Base-by-base conservation (phyloP, 2,888 invertebrate species). In the Cinara cedri region DNA sequence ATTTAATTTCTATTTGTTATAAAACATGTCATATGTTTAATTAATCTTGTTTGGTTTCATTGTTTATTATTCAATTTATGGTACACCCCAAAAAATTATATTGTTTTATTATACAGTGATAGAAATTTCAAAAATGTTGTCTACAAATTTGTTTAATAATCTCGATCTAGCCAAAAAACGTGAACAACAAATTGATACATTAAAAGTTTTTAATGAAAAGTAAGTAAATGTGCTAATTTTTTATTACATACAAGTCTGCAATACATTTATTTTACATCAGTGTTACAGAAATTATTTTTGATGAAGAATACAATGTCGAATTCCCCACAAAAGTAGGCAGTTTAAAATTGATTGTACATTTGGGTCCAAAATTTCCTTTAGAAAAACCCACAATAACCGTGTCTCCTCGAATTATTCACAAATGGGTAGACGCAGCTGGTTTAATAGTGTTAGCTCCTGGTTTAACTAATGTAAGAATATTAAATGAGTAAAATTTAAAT, bases 151-250 rank as follows among this genome's bases (percentile, higher is more conserved):
- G 10, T 78, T 62, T 46, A 68, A 70, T 16, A 68, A 34, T 42
- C 1, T 60, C 11, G 66, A 76, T 4, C 24, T 66, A 49, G 66
- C 81, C 10, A 83, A 83, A 74, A 82, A 84, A 68, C 83, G 82
- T 65, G 82, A 78, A 60, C 49, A 91, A 44, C 93, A 94, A 87
- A 93, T 93, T 83, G 92, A 93, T 85, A 93, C 93, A 8, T 85
- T 94, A 82, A 93, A 93, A 87, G 89, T 93, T 83, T 94, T 93
- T 85, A 94, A 94, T 85, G 93, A 92, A 83, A 90, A 93, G 91
- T 91, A 87, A 88, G 88, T 83, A 1, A 16, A 11, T 16, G 13
- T 24, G 14, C 13, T 21, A 14, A 44, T 11, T 14, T 9, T 60
- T 16, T 1, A 26, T n/a, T 34, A 3, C 0, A 3, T 57, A 51